Base-by-base conservation (phyloP, 1,140 invertebrate genomes). In the Doryteuthis pealeii region DNA sequence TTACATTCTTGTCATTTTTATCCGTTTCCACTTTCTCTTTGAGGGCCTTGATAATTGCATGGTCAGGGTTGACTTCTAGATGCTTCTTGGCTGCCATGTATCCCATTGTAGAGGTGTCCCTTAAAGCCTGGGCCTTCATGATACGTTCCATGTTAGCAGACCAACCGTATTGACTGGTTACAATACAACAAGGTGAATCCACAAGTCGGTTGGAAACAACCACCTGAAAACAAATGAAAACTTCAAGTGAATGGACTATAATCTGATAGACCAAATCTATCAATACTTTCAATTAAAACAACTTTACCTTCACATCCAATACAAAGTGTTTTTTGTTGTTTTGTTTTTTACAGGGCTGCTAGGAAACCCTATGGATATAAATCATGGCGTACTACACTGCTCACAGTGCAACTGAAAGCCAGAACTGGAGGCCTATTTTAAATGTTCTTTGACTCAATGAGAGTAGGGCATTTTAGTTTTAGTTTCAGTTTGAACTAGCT, bases 91-190 rank as follows among this genome's bases (percentile, higher is more conserved):
- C 96, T 22, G 96, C 94, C 97, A 99, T 99, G 90, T 99, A 99
- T 68, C 96, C 95, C 96, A 99, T 97, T 72, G 97, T 98, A 26
- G 94, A 95, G 0, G 95, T 94, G 83, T 99, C 97, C 32, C 95
- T 89, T 0, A 98, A 90, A 45, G 96, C 96, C 87, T 98, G 96
- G 0, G 97, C 97, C 88, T 99, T 99, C 97, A 99, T 99, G 89
- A 99, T 99, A 74, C 97, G 92, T 87, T 99, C 98, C 97, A 99
- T 99, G 89, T 99, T 99, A 3, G 97, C 97, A 12, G 97, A 96
- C 98, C 97, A 99, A 68, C 97, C 97, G 86, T 97, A 99, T 87
- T 99, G 96, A n/a, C 95, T 96, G 18, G 97, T 99, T 30, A 99
- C 98, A 83, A 99, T 99, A 88, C 97, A 99, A 89, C 97, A 99